phyloP scores from a whole-genome alignment of 2,888 invertebrate species.

The Rotaria magnacalcarata region DNA sequence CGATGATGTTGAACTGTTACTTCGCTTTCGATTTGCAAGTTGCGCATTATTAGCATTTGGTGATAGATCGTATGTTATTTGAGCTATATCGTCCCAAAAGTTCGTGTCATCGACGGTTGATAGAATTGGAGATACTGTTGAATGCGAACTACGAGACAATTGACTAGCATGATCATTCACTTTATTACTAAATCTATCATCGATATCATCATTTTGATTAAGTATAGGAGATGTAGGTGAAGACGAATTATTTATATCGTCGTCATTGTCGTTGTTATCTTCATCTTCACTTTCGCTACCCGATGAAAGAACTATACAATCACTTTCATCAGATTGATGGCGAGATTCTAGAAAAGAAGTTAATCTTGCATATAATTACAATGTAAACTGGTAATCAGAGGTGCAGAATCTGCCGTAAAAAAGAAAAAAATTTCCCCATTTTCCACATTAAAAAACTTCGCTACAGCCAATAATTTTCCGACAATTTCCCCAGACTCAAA shows the following conservation, averaged over 20 bases:
- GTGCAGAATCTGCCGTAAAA: too few relatives aligned
- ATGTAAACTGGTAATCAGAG: too few relatives aligned
- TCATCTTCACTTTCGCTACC: slow-evolving; percentile 21
- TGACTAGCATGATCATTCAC: not conserved
- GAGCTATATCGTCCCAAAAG: not conserved
- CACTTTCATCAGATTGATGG: not conserved
- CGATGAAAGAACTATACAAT: slow-evolving; percentile 3
- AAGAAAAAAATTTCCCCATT: too few relatives aligned
- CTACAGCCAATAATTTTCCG: too few relatives aligned
- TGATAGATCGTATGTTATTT: not conserved
- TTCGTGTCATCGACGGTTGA: not conserved
- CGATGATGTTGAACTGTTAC: not conserved
- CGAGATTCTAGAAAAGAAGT: not conserved
- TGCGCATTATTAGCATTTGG: not conserved
- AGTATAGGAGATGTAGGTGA: not conserved
- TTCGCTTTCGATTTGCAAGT: not conserved
- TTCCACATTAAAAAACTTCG: too few relatives aligned
- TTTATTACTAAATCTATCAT: not conserved
- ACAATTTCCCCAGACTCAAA: too few relatives aligned
- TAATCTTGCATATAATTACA: too few relatives aligned
- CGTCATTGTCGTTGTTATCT: not conserved
- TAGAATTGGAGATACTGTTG: not conserved
- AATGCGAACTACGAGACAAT: not conserved
- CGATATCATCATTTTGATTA: not conserved
- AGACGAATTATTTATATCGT: not conserved